Conservation (phyloP, 2,113 vertebrate genomes). For the Megalops atlanticus region DNA sequence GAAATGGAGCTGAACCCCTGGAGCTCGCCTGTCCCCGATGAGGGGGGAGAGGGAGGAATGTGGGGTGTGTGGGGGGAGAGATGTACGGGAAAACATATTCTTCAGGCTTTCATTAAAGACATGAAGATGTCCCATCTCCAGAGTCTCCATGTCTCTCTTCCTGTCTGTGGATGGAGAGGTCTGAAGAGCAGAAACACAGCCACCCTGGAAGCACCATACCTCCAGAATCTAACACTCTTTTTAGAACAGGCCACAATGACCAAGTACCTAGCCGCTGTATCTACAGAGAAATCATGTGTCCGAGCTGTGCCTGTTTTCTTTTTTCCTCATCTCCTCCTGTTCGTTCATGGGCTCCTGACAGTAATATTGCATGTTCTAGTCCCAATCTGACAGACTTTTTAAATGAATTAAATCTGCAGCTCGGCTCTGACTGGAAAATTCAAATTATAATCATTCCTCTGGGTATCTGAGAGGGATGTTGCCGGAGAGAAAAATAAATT, state of each 20-base stretch:
- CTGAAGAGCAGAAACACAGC: constrained; percentile 75
- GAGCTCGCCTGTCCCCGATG: constrained; percentile 64
- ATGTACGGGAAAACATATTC: constrained; percentile 82
- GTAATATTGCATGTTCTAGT: constrained; percentile 38
- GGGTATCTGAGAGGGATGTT: constrained; percentile 34
- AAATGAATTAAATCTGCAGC: constrained; percentile 49
- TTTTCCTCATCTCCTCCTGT: constrained; percentile 19
- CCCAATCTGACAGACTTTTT: constrained; percentile 35
- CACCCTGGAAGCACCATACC: constrained; percentile 73
- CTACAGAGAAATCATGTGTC: constrained; percentile 63
- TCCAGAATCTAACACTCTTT: constrained; percentile 62
- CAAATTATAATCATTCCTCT: constrained; percentile 52
- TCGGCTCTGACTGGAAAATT: constrained; percentile 51
- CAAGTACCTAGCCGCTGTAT: constrained; percentile 67
- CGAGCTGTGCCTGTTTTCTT: constrained; percentile 46
- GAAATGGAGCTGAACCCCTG: constrained; percentile 81
- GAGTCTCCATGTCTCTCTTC: constrained; percentile 84
- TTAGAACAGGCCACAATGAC: constrained; percentile 66
- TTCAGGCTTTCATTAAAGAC: constrained; percentile 88
- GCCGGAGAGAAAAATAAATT: constrained; percentile 33
- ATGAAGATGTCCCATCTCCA: constrained; percentile 84
- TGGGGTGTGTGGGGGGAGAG: neutral
- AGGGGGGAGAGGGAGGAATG: constrained; percentile 62
- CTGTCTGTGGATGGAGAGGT: constrained; percentile 77
- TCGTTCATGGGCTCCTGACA: constrained; percentile 47